phyloP scores from a whole-genome alignment of 2,888 invertebrate species.

The Periphyllus acericola region DNA sequence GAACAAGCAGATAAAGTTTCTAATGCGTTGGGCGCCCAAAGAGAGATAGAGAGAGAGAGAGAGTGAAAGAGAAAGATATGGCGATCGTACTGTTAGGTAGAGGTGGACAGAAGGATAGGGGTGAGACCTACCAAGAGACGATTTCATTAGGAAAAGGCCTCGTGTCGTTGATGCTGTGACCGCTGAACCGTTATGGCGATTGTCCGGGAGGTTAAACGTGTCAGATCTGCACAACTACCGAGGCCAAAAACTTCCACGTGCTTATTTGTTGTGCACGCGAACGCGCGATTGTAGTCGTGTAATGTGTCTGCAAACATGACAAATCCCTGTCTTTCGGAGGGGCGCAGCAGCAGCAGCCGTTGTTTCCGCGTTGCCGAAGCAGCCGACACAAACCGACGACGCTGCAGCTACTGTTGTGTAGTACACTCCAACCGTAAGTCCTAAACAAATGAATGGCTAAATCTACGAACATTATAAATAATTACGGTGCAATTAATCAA shows the following conservation, averaged over 20 bases:
- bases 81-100: too few species aligned
- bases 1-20: conserved; percentile 33
- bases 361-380: background rate
- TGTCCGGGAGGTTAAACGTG: conserved; percentile 33
- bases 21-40: background rate
- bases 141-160: conserved; percentile 35
- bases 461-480: conserved; percentile 18
- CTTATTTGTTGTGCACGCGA: background rate
- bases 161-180: background rate
- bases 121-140: background rate
- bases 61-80: background rate
- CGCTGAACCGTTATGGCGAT: conserved; percentile 43
- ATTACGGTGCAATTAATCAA: conserved; percentile 27
- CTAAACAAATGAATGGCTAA: conserved; percentile 29
- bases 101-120: background rate
- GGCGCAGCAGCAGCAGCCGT: too few species aligned
- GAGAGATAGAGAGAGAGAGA: too few species aligned
- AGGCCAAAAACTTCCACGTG: conserved; percentile 21
- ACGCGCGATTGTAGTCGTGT: background rate
- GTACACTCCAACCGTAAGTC: background rate
- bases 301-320: conserved; percentile 21
- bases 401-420: background rate
- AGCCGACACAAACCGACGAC: background rate
- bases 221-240: too few species aligned
- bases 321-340: conserved; percentile 4